These are phyloP conservation scores for Aix galericulata DNA, from an alignment of 2,113 vertebrate species.

Conservation along the genomic window DNA sequence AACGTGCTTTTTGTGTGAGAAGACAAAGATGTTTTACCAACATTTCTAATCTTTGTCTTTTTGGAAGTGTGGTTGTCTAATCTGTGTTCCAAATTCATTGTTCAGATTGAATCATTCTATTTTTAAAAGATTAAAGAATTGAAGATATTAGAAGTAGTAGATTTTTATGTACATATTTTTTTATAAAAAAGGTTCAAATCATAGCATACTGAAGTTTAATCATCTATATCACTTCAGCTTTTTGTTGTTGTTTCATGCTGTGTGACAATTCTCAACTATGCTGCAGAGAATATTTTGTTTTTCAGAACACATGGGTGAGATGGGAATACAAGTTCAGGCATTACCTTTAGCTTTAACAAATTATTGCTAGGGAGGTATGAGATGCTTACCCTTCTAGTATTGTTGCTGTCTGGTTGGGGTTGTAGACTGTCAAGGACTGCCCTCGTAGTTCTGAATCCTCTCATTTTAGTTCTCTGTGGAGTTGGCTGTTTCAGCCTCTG, in stretches of 20 bases:
- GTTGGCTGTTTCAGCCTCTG: not conserved
- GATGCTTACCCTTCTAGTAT: not conserved
- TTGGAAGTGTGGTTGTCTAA: not conserved
- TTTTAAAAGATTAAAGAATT: no score
- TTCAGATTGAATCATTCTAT: no score
- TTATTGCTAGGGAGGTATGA: not conserved
- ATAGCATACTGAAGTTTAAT: fast-evolving
- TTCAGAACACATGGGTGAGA: not conserved
- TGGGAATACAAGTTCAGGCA: not conserved
- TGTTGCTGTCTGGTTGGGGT: not conserved
- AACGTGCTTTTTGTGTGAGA: not conserved
- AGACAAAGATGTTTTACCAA: not conserved
- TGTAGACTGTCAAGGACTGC: not conserved
- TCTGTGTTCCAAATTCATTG: no score
- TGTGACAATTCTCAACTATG: not conserved
- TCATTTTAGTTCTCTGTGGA: not conserved
- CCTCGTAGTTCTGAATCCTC: not conserved
- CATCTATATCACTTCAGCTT: not conserved
- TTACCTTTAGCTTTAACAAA: not conserved
- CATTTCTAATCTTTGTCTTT: not conserved
- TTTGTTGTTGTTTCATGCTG: not conserved
- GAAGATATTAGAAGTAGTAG: not conserved
- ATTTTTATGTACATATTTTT: not conserved
- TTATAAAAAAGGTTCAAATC: not conserved
- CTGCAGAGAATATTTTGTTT: fast-evolving